These are phyloP conservation scores for Bombus terrestris DNA, from an alignment of 1,140 invertebrate species.

Conservation along the genomic window DNA sequence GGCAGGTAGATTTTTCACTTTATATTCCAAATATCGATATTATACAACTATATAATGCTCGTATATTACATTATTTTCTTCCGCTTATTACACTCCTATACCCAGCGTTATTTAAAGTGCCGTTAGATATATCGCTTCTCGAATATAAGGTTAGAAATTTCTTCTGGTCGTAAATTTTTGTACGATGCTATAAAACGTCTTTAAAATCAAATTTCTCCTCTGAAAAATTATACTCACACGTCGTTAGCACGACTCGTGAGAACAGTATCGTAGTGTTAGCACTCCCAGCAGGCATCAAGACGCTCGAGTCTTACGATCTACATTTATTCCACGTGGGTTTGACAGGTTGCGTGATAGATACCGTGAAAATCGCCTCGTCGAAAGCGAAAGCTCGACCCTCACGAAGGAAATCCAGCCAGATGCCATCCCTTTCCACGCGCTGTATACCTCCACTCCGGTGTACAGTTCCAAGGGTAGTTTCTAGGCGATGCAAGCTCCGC, in stretches of 20 bases:
- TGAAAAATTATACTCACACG: background rate
- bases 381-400: conserved; percentile 4
- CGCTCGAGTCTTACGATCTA: conserved; percentile 30
- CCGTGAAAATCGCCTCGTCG: background rate
- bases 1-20: no score
- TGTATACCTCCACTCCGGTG: background rate
- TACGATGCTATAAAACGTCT: no score
- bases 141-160: no score
- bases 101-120: no score
- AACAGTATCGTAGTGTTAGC: no score
- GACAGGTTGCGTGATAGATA: conserved; percentile 66
- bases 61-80: no score
- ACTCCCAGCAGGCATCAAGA: background rate
- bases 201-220: no score
- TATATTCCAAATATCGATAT: no score
- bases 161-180: no score
- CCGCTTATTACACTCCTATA: no score
- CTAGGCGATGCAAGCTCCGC: background rate
- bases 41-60: no score
- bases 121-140: no score
- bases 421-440: background rate
- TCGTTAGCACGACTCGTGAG: conserved; percentile 8
- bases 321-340: conserved; percentile 58
- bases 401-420: conserved; percentile 11
- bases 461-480: background rate